A percentile compares a stretch with the other conserved stretches of the same genome.
These are phyloP conservation scores for Centropus bengalensis DNA, from an alignment of 2,113 vertebrate genomes.

Conservation along the genomic window DNA sequence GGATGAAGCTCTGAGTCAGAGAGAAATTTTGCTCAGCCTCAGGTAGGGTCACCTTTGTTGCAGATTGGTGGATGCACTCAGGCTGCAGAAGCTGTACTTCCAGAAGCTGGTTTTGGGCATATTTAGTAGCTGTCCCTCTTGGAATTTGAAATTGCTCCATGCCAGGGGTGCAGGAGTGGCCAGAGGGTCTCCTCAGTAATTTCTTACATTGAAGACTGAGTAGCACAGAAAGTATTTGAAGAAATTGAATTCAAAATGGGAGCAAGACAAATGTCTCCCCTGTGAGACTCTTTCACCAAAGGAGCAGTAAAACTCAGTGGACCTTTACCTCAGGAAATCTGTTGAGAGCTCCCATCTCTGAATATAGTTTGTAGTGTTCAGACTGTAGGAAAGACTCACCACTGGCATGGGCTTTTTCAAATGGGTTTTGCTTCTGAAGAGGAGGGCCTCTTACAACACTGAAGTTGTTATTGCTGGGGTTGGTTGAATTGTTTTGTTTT, in stretches of 20 bases:
- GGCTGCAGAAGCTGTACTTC: background rate
- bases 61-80: background rate
- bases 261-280: background rate
- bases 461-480: background rate
- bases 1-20: background rate
- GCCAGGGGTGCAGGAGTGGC: background rate
- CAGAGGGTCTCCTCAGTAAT: background rate
- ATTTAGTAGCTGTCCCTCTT: background rate
- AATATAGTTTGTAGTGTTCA: background rate
- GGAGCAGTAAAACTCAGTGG: background rate
- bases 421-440: background rate
- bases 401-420: background rate
- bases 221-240: background rate
- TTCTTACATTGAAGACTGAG: background rate
- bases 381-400: background rate
- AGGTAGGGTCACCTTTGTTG: background rate
- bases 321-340: background rate
- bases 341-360: background rate
- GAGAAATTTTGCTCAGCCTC: background rate
- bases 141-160: background rate
- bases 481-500: background rate
- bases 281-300: background rate
- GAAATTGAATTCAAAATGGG: background rate
- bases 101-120: background rate
- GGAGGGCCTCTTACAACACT: fast-evolving